phyloP scores from a whole-genome alignment of 2,888 invertebrate species.

The Elgonia sp. region DNA sequence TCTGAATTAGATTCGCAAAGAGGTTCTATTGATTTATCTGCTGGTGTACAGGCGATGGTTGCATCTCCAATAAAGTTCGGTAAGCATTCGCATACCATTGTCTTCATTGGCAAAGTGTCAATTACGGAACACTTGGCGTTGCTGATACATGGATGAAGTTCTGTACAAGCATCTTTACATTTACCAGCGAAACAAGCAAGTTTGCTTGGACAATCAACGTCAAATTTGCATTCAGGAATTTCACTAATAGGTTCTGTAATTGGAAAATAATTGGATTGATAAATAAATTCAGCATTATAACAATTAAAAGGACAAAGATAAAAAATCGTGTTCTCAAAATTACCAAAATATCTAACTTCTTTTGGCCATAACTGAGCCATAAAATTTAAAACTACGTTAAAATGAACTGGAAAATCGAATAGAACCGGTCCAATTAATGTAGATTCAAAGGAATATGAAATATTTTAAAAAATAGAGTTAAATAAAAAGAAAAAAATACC shows the following conservation, averaged over 20 bases:
- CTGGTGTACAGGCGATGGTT: constrained; percentile 92
- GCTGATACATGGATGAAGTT: constrained; percentile 93
- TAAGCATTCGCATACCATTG: constrained; percentile 95
- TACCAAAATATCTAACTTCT: no score
- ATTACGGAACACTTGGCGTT: constrained; percentile 95
- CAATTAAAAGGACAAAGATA: constrained; percentile 92
- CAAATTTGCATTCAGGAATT: constrained; percentile 91
- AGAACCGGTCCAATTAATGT: no score
- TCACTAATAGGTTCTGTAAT: constrained; percentile 87
- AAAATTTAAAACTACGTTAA: no score
- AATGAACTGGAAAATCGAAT: no score
- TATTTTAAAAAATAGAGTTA: no score
- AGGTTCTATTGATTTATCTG: constrained; percentile 85
- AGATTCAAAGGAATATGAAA: no score
- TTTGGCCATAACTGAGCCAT: no score
- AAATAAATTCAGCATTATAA: not conserved
- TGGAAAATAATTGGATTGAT: constrained; percentile 10
- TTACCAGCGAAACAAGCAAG: constrained; percentile 93
- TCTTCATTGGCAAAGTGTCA: constrained; percentile 94
- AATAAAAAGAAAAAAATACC: no score
- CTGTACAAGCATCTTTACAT: constrained; percentile 94
- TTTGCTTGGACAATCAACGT: constrained; percentile 95
- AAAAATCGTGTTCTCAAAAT: no score
- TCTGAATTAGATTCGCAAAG: constrained; percentile 92
- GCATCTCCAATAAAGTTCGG: constrained; percentile 95